Evolutionary conservation across 1,140 invertebrate genomes (phyloP).

Genomic region (Papilio glaucus): DNA sequence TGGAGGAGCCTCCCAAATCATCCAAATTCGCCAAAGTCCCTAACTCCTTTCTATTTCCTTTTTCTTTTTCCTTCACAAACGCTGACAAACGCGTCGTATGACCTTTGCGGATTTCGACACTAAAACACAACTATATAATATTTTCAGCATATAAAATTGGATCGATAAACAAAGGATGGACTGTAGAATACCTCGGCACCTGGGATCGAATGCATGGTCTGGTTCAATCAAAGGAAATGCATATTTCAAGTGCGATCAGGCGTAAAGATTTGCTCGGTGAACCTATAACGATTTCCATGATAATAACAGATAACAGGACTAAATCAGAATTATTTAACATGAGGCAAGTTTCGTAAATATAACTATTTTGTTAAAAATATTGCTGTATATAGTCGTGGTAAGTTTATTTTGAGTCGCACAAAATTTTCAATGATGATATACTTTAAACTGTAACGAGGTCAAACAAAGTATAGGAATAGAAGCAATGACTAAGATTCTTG

Average conservation of each 20-base stretch:
- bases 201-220: slow-evolving; percentile 50
- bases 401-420: no score
- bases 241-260: slow-evolving; percentile 45
- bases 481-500: no score
- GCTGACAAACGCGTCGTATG: no score
- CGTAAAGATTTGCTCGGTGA: slow-evolving; percentile 54
- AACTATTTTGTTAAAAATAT: no score
- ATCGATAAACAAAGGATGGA: slow-evolving; percentile 42
- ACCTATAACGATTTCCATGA: slow-evolving; percentile 48
- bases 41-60: no score
- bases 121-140: not conserved
- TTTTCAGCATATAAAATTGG: slow-evolving; percentile 59
- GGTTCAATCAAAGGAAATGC: slow-evolving; percentile 43
- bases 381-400: no score
- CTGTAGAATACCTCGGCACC: slow-evolving; percentile 52
- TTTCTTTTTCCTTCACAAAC: not conserved
- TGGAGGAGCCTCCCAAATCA: no score
- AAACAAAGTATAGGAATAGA: no score
- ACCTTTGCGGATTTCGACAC: not conserved
- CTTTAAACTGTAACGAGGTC: no score
- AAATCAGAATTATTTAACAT: slow-evolving; percentile 47
- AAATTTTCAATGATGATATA: no score
- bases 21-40: no score
- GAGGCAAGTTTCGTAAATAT: slow-evolving; percentile 46
- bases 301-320: slow-evolving; percentile 50